Base-by-base conservation (phyloP, 2,797 vertebrate species). In the Eurystomus glaucurus region DNA sequence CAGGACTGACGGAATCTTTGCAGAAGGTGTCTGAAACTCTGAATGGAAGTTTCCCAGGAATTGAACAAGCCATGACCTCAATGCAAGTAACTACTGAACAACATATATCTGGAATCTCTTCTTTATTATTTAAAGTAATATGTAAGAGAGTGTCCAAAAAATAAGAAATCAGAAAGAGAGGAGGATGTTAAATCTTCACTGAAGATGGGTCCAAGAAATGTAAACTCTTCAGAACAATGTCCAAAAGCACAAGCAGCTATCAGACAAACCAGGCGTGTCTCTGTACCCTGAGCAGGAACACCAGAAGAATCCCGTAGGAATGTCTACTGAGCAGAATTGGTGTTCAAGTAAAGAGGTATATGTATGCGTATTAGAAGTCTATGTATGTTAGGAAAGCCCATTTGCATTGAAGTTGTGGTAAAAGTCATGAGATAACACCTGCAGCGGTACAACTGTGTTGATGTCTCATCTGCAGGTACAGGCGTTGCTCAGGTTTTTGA, bases 341-440 rank as follows among this genome's bases (percentile, higher is more conserved):
- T 51, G 9, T 39, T 80, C 31, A 52, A 23, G 5, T 46, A 15
- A n/a, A 43, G 41, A 43, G 16, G 41, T 43, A 43, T 43, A 43
- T 43, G 41, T 43, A 43, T 14, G 41, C 16, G 13, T 43, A 14
- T 43, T 43, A 43, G 41, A 14, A 39, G 39, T 1, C 1, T 18
- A 2, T 18, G 23, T 70, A 7, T 25, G 17, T 39, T 45, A 43
- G 45, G 31, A 35, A 48, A 75, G 17, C 28, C 2, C 0, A 9
- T 31, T 75, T 50, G 58, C 41, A 28, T 11, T 50, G 35, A 75
- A 31, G 14, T 65, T 50, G 31, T 31, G 16, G 6, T 55, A 33
- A 6, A n/a, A 71, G 26, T 57, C 0, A 0, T 21, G 10, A 23
- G 4, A 10, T 70, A 70, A 65, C 9, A 26, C 52, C 28, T 65